Evolutionary conservation across 37 sponge, comb jelly and placozoan species (phyloP).

Genomic region (Agelas oroides): DNA sequence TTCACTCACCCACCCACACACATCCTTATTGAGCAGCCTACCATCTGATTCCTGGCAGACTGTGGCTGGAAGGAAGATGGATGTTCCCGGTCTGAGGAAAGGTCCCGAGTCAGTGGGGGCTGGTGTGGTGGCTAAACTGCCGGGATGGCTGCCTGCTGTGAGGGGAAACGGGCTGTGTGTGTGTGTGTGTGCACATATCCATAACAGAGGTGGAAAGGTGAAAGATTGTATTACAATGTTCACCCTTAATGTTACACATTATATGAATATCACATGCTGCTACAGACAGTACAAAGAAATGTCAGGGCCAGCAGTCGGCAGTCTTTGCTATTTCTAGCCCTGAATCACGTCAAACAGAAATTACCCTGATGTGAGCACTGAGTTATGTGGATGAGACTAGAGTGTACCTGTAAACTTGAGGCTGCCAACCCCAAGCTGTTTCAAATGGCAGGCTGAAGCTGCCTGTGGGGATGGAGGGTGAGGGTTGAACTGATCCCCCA

Average conservation of each 20-base stretch:
- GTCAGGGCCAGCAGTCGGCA: too few relatives aligned
- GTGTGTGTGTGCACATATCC: conserved; percentile 15
- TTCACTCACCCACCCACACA: too few relatives aligned
- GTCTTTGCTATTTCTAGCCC: too few relatives aligned
- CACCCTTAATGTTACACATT: too few relatives aligned
- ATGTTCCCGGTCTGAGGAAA: conserved; percentile 56
- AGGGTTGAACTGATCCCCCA: conserved; percentile 31
- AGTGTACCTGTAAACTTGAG: conserved; percentile 49
- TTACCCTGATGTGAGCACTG: too few relatives aligned
- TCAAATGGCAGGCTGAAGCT: conserved; percentile 69
- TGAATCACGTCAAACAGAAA: too few relatives aligned
- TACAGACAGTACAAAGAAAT: too few relatives aligned
- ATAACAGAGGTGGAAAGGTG: too few relatives aligned
- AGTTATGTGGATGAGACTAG: too few relatives aligned
- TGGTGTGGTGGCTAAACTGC: conserved; percentile 71
- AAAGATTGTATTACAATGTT: too few relatives aligned
- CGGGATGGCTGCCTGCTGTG: conserved; percentile 41
- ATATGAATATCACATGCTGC: too few relatives aligned
- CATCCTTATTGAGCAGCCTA: neutral
- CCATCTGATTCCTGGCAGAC: conserved; percentile 90
- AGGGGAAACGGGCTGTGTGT: conserved; percentile 56
- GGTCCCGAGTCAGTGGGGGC: neutral
- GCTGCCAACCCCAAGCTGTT: conserved; percentile 62
- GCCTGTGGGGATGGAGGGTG: conserved; percentile 22
- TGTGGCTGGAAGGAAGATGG: conserved; percentile 53